Evolutionary conservation across 2,888 invertebrate species (phyloP).

Genomic region (Andrena camellia): DNA sequence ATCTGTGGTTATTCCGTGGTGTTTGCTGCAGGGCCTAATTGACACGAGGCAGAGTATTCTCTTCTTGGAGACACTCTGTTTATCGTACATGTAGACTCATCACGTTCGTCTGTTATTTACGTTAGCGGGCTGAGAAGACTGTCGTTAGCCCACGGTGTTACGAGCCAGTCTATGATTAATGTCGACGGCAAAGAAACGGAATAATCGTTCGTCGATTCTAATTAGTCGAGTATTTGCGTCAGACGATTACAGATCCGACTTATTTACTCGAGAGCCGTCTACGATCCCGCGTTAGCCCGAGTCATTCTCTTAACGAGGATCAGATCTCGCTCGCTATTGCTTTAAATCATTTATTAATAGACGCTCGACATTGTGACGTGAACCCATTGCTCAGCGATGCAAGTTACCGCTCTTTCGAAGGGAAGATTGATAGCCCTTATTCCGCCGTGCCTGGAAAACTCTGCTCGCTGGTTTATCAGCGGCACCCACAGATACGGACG

Average conservation of each 20-base stretch:
- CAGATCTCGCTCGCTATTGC: not conserved
- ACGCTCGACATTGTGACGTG: not conserved
- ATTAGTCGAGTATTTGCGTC: not conserved
- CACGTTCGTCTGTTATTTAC: no score
- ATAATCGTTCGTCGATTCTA: not conserved
- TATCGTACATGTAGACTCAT: no score
- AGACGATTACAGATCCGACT: not conserved
- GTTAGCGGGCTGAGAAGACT: no score
- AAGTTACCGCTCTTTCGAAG: not conserved
- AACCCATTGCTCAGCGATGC: not conserved
- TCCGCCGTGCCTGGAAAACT: slow-evolving; percentile 15
- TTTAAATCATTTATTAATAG: slow-evolving; percentile 27
- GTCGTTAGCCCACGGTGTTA: no score
- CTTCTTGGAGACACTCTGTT: no score
- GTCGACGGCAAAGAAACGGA: not conserved
- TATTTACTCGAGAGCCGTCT: not conserved
- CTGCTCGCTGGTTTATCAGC: slow-evolving; percentile 1
- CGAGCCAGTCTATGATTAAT: not conserved
- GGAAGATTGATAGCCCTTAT: slow-evolving; percentile 29
- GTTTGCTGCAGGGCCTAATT: no score
- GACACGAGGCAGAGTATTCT: no score
- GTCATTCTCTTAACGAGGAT: not conserved
- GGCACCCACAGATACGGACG: slow-evolving; percentile 29
- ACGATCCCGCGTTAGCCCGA: not conserved
- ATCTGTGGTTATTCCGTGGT: no score